Evolutionary conservation across 1,140 invertebrate genomes (phyloP), one percentile per base, ranked within the genome.

Genomic region (Microplitis mediator): DNA sequence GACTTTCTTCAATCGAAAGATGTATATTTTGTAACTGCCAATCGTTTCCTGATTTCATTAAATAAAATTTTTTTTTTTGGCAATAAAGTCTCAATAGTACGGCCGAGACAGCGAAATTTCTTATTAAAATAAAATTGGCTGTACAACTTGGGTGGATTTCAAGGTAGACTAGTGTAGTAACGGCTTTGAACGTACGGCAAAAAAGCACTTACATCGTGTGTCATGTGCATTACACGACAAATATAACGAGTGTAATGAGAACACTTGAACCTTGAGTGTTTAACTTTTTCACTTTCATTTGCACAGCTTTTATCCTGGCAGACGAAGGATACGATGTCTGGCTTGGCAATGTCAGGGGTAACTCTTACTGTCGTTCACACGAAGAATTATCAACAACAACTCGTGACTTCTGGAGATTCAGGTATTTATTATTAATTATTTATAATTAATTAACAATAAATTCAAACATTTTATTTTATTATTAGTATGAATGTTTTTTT

Each of bases 291-390:
- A 32, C 14, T 45, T 61, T 61, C 58, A 35, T 54, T n/a, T 14
- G 61, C 56, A 23, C 23, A 72, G 71, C 70, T 34, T 65, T 69
- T 65, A 77, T 68, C 32, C 54, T 71, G 35, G 66, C 65, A 36
- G 58, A 75, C 60, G 36, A 75, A 62, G 69, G 74, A 71, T 74
- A 66, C 63, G 61, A 72, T 54, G 39, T 95, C 14, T 92, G 91
- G 91, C 69, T 91, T 68, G 89, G 89, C 3, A 93, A 93, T 79
- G 83, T 86, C n/a, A 80, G 92, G 5, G 90, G 90, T 4, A 91
- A 90, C 75, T 84, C 84, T 8, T 91, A 91, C 76, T 89, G 88
- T 4, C 78, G 81, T 72, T 76, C 79, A 9, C 89, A 90, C 77
- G 61, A 75, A 0, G 78, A 58, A n/a, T 74, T 89, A 0, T 83